Conservation (phyloP, 1,140 invertebrate genomes). For the Pseudomyrmex flavicornis region DNA sequence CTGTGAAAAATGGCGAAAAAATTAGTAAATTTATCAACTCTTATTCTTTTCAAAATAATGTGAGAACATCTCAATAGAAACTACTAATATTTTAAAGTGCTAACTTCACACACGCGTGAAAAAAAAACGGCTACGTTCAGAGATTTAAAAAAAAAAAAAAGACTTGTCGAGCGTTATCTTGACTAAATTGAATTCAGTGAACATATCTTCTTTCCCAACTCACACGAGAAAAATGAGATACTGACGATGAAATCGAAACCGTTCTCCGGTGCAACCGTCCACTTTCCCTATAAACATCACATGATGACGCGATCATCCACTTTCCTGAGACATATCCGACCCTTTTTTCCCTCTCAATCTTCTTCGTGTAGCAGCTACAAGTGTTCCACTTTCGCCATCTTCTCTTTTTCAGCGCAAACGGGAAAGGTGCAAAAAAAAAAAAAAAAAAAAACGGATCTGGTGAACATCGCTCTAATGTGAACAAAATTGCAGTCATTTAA, state of each 20-base stretch:
- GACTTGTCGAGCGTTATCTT: constrained; percentile 18
- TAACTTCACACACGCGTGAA: too few relatives aligned
- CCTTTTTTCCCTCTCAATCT: constrained; percentile 21
- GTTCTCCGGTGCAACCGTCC: constrained; percentile 61
- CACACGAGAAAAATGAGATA: constrained; percentile 58
- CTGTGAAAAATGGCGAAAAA: background rate
- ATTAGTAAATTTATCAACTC: too few relatives aligned
- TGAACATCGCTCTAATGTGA: constrained; percentile 60
- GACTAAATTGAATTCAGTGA: constrained; percentile 55
- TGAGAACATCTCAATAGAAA: too few relatives aligned
- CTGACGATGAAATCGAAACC: constrained; percentile 70
- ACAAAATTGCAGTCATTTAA: constrained; percentile 61
- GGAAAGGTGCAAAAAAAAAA: background rate
- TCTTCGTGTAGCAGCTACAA: background rate
- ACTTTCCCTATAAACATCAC: constrained; percentile 69
- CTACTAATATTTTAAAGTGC: too few relatives aligned
- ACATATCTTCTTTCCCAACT: constrained; percentile 17
- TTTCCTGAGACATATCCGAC: constrained; percentile 61
- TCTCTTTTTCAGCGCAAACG: constrained; percentile 12
- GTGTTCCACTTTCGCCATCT: constrained; percentile 62
- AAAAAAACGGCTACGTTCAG: background rate
- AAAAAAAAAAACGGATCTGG: background rate
- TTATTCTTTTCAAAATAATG: too few relatives aligned
- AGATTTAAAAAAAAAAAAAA: constrained; percentile 19
- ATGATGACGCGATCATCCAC: constrained; percentile 61